A percentile compares a stretch with the other conserved stretches of the same genome.
These are phyloP conservation scores for Amphipyra berbera DNA, from an alignment of 2,888 invertebrate species.

Conservation along the genomic window DNA sequence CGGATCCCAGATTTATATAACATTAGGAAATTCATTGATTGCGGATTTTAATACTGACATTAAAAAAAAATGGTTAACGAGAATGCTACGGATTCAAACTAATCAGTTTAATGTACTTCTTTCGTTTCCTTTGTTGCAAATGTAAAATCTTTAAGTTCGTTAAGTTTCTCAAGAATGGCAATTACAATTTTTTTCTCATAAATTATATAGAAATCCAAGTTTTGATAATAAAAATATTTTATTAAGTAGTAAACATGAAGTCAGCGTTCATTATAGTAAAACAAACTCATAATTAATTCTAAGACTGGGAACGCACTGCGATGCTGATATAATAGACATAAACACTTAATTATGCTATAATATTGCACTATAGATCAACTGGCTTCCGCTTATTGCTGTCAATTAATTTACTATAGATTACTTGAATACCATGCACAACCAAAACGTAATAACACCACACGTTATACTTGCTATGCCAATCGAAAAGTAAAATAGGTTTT, in stretches of 20 bases:
- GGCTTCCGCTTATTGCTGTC: conserved; percentile 21
- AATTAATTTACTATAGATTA: conserved; percentile 18
- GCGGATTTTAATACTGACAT: not conserved
- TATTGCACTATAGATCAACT: conserved; percentile 13
- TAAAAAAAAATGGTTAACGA: not conserved
- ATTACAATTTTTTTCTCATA: not conserved
- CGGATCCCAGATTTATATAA: conserved; percentile 12
- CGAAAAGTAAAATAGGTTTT: not conserved
- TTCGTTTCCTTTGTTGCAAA: not conserved
- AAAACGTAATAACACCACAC: not conserved
- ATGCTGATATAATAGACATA: conserved; percentile 5
- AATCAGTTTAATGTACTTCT: not conserved
- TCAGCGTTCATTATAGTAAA: conserved; percentile 39
- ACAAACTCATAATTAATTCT: conserved; percentile 25
- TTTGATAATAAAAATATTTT: conserved; percentile 16
- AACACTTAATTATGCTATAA: conserved; percentile 7
- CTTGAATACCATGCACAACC: conserved; percentile 6
- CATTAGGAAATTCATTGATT: not conserved
- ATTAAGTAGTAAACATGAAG: conserved; percentile 29
- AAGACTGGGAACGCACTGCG: conserved; percentile 40
- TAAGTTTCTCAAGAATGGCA: too few species aligned
- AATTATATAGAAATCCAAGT: conserved; percentile 1
- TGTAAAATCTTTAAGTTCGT: too few species aligned
- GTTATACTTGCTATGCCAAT: not conserved
- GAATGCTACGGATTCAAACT: not conserved